Percentiles rank a stretch among this genome's conserved stretches.
phyloP scores from a whole-genome alignment of 2,888 invertebrate genomes.

The Tinea semifulvella region DNA sequence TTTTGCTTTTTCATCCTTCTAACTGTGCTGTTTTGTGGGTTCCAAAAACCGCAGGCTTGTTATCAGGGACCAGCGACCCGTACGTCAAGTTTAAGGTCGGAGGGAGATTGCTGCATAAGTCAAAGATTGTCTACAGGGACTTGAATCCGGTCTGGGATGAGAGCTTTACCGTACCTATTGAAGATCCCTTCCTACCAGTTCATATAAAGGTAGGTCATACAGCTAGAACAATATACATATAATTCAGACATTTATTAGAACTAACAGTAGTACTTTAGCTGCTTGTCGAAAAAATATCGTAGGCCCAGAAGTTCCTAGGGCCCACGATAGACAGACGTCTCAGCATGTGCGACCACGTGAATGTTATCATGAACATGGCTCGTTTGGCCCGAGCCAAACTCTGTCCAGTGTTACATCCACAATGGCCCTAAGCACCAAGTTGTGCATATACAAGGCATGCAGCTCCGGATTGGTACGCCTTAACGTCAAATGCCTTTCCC shows the following conservation, averaged over 20 bases:
- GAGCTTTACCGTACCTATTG: constrained; percentile 89
- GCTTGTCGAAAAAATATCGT: no score
- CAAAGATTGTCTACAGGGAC: constrained; percentile 91
- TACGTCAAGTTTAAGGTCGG: constrained; percentile 96
- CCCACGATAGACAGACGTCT: no score
- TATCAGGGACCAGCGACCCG: constrained; percentile 93
- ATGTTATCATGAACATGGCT: not conserved
- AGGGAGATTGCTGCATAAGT: constrained; percentile 90
- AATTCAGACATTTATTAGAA: no score
- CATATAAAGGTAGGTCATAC: constrained; percentile 86
- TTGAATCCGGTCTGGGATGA: constrained; percentile 99
- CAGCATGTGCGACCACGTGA: no score
- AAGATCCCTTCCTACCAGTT: constrained; percentile 88
- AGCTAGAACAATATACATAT: no score
- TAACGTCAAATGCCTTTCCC: no score
- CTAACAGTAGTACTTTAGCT: no score
- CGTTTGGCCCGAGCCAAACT: not conserved
- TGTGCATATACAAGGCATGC: no score
- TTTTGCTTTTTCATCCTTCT: constrained; percentile 48
- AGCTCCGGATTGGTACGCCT: no score
- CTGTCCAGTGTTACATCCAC: not conserved
- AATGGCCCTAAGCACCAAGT: no score
- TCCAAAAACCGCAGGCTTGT: constrained; percentile 55
- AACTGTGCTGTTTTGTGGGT: constrained; percentile 48
- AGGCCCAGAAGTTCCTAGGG: no score